phyloP scores from a whole-genome alignment of 2,113 vertebrate genomes.

The mouse (Mus musculus) region DNA sequence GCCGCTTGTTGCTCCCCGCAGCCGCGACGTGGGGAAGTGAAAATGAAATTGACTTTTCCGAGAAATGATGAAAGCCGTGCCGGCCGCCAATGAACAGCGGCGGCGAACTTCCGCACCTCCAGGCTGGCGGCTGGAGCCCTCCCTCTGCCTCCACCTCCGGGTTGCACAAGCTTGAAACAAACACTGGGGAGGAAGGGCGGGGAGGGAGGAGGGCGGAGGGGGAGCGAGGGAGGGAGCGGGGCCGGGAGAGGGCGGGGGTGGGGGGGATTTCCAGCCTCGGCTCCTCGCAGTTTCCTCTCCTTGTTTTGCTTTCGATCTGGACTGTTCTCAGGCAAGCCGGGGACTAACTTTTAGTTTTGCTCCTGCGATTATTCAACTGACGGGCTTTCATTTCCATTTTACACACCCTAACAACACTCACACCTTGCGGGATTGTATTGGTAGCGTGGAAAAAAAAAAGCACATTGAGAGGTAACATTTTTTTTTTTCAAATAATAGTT shows the following conservation, averaged over 20 bases:
- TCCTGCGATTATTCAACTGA: conserved; percentile 86
- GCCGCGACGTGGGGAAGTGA: conserved; percentile 89
- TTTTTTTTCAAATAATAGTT: conserved; percentile 73
- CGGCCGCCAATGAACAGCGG: conserved; percentile 81
- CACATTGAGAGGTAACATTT: conserved; percentile 84
- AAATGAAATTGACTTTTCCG: conserved; percentile 92
- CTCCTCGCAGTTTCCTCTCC: conserved; percentile 89
- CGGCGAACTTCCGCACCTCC: conserved; percentile 83
- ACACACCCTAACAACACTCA: conserved; percentile 85
- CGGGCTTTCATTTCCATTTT: conserved; percentile 86
- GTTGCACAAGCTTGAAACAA: conserved; percentile 85
- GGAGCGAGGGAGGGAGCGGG: conserved; percentile 53
- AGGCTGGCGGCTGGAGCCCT: conserved; percentile 52
- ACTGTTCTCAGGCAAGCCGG: conserved; percentile 86
- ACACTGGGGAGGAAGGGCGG: conserved; percentile 85
- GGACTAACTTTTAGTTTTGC: conserved; percentile 90
- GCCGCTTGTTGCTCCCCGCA: conserved; percentile 71
- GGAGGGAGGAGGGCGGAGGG: conserved; percentile 70
- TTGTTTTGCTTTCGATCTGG: conserved; percentile 99
- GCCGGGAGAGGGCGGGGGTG: conserved; percentile 72
- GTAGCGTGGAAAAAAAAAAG: conserved; percentile 82
- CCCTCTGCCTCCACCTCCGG: conserved; percentile 74
- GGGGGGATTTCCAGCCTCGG: conserved; percentile 92
- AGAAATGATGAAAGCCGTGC: conserved; percentile 82
- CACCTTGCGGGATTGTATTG: conserved; percentile 86